Evolutionary conservation across 2,113 vertebrate species (phyloP).

Genomic region (Ceyx melanurus): DNA sequence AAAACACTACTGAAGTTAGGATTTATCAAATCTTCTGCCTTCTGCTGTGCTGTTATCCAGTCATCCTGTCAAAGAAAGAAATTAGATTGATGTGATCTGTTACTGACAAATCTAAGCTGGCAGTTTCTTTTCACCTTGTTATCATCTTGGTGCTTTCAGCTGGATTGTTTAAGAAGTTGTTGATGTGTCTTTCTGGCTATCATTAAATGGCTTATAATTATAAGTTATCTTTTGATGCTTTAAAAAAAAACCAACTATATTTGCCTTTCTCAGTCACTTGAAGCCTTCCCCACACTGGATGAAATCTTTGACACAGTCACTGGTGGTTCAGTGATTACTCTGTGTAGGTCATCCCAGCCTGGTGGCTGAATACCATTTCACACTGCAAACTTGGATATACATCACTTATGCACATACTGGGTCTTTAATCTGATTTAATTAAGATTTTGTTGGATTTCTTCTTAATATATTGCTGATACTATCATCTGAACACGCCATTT

Average conservation of each 20-base stretch:
- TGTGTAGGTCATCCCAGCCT: not conserved
- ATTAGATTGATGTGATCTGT: conserved; percentile 26
- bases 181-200: not conserved
- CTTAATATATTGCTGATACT: not conserved
- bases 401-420: not conserved
- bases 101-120: conserved; percentile 10
- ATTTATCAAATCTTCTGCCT: conserved; percentile 32
- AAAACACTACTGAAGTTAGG: conserved; percentile 1
- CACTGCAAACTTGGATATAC: not conserved
- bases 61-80: conserved; percentile 36
- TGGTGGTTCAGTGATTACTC: not conserved
- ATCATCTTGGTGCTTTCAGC: not conserved
- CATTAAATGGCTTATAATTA: not conserved
- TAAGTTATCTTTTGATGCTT: not conserved
- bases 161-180: conserved; percentile 32
- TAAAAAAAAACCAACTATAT: not conserved
- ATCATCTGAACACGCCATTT: not conserved
- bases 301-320: not conserved
- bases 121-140: conserved; percentile 34
- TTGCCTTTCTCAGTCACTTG: not conserved
- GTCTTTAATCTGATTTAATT: not conserved
- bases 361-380: not conserved
- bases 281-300: not conserved
- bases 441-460: not conserved
- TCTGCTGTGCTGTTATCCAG: not conserved